Conservation (phyloP, 2,113 vertebrate genomes). For the Mirza zaza region DNA sequence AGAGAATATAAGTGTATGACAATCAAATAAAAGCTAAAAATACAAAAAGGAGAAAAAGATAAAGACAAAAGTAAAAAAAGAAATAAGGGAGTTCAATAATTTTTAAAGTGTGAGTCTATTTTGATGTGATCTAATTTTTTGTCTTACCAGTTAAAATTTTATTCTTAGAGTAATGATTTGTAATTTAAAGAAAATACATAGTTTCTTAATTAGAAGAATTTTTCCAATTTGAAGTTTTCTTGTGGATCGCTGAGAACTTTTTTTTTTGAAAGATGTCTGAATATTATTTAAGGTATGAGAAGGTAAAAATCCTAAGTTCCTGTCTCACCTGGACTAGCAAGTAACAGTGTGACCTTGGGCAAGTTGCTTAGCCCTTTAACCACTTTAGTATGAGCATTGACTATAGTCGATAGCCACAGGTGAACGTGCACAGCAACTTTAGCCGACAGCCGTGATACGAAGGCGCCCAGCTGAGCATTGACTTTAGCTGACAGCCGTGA, state of each 20-base stretch:
- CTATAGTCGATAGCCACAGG: no score
- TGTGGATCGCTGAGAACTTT: background rate
- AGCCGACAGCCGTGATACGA: no score
- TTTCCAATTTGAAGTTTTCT: slow-evolving; percentile 19
- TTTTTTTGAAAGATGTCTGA: slow-evolving; percentile 28
- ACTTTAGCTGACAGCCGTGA: no score
- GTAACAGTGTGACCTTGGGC: background rate
- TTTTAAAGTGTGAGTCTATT: slow-evolving; percentile 3
- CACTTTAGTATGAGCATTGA: no score
- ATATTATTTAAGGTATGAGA: background rate
- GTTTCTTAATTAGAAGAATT: slow-evolving; percentile 37
- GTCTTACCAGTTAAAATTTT: slow-evolving; percentile 2
- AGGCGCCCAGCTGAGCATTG: no score
- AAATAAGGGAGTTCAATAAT: background rate
- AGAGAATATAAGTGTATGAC: no score
- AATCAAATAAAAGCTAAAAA: no score
- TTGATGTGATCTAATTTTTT: background rate
- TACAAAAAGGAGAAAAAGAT: background rate
- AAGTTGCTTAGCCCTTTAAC: background rate
- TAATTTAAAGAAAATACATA: slow-evolving; percentile 40
- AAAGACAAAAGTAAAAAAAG: background rate
- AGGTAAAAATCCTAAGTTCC: background rate
- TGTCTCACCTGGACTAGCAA: background rate
- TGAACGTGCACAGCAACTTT: no score
- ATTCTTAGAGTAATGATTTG: background rate